Percentiles rank a stretch among this genome's conserved stretches.
Evolutionary conservation across 2,797 vertebrate genomes (phyloP).

Genomic region (Eurystomus glaucurus): DNA sequence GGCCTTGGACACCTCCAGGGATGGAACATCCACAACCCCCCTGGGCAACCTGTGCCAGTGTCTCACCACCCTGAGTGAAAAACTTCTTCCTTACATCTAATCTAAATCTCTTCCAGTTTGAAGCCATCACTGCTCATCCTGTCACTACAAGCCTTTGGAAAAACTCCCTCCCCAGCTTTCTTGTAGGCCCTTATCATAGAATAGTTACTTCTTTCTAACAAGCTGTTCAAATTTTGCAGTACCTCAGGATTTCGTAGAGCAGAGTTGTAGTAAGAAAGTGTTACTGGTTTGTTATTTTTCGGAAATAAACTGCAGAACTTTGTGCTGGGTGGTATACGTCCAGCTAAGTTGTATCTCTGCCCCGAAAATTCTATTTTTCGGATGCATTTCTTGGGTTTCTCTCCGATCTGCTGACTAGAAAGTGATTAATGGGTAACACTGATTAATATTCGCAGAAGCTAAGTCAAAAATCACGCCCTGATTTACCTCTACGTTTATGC

Average conservation of each 20-base stretch:
- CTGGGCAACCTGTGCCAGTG: no score
- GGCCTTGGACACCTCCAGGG: no score
- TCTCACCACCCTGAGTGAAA: no score
- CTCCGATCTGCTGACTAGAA: not conserved
- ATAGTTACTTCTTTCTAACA: not conserved
- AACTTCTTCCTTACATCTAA: no score
- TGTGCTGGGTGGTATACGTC: not conserved
- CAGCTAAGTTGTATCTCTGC: not conserved
- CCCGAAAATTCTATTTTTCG: not conserved
- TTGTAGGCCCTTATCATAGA: no score
- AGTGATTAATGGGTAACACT: not conserved
- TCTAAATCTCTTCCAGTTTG: no score
- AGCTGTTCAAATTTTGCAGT: accelerated
- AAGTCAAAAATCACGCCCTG: not conserved
- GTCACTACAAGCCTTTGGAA: no score
- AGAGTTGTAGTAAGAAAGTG: not conserved
- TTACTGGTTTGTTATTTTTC: not conserved
- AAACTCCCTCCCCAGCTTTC: no score
- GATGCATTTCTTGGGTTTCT: not conserved
- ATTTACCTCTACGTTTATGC: not conserved
- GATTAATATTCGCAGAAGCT: not conserved
- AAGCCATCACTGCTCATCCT: no score
- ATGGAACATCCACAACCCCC: no score
- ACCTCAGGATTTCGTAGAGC: not conserved
- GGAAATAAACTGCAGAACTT: not conserved